Percentiles rank a stretch among this genome's conserved stretches.
phyloP scores from a whole-genome alignment of 2,797 vertebrate species.

The Sebastes glaucus region DNA sequence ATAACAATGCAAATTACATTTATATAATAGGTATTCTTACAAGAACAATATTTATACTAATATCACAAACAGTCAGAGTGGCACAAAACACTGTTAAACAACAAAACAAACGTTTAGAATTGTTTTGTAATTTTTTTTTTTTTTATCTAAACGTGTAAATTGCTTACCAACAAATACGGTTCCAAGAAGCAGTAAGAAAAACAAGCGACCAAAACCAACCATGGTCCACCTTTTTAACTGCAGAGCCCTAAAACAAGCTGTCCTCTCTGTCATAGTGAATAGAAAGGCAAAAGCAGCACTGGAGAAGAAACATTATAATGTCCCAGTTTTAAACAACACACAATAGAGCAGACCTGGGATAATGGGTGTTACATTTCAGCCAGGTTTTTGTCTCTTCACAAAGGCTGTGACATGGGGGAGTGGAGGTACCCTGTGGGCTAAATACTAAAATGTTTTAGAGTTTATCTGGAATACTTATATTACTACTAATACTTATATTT shows the following conservation, averaged over 20 bases:
- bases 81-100: background rate
- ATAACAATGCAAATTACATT: background rate
- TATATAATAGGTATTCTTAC: background rate
- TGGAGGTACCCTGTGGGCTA: background rate
- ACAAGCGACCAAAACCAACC: background rate
- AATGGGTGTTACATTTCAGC: conserved; percentile 46
- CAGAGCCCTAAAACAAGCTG: background rate
- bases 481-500: no score
- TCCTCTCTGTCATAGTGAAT: conserved; percentile 14
- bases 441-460: background rate
- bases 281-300: background rate
- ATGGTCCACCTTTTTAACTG: background rate
- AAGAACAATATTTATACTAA: background rate
- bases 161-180: conserved; percentile 29
- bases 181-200: conserved; percentile 42
- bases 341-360: conserved; percentile 4
- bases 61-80: background rate
- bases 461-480: background rate
- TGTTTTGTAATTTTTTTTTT: background rate
- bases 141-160: background rate
- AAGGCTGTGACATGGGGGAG: background rate
- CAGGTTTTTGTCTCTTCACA: conserved; percentile 32
- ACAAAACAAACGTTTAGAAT: background rate
- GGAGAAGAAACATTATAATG: background rate
- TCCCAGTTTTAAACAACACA: conserved; percentile 26